These are phyloP conservation scores for Papilio helenus DNA, from an alignment of 1,140 invertebrate genomes.

Conservation along the genomic window DNA sequence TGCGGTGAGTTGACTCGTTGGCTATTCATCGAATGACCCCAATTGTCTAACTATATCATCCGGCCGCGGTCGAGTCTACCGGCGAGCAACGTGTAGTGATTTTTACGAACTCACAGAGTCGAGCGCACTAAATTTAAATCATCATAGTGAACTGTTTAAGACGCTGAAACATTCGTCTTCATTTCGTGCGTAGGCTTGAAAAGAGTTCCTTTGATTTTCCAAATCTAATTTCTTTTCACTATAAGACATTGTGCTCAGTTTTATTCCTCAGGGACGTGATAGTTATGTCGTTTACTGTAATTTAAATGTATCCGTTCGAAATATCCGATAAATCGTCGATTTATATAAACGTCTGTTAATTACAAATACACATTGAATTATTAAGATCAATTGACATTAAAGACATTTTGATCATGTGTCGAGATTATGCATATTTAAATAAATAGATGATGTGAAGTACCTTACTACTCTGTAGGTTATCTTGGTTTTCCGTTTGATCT, in stretches of 20 bases:
- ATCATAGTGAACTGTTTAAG: background rate
- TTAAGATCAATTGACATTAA: background rate
- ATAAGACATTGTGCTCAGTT: no score
- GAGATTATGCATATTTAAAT: background rate
- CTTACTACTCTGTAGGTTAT: constrained; percentile 71
- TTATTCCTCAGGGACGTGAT: no score
- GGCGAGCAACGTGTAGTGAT: constrained; percentile 32
- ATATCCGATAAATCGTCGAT: background rate
- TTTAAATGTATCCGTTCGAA: background rate
- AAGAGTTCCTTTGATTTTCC: background rate
- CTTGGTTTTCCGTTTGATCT: constrained; percentile 71
- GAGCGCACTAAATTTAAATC: constrained; percentile 20
- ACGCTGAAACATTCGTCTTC: constrained; percentile 4
- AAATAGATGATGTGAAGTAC: constrained; percentile 44
- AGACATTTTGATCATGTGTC: background rate
- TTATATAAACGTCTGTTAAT: background rate
- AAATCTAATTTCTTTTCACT: background rate
- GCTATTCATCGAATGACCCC: constrained; percentile 70
- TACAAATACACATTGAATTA: background rate
- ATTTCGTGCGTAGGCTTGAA: background rate
- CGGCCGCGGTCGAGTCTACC: constrained; percentile 40
- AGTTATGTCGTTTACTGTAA: no score
- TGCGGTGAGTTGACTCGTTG: constrained; percentile 41
- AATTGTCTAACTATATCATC: constrained; percentile 71
- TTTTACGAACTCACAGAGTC: constrained; percentile 36